Base-by-base conservation (phyloP, 2,797 vertebrate species). In the Propithecus perrieri region DNA sequence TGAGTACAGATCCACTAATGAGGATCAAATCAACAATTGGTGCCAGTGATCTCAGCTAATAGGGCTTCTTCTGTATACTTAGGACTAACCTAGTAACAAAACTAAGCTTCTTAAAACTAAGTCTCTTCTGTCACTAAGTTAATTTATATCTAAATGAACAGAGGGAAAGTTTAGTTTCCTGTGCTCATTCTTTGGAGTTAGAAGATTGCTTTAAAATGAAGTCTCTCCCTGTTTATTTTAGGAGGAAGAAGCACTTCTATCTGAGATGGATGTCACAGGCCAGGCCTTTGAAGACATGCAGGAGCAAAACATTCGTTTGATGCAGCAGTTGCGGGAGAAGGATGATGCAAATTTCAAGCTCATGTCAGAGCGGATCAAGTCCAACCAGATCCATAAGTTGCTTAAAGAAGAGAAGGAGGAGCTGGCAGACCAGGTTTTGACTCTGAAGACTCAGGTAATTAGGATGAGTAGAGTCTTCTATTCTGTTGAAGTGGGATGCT, bases 281-380 rank as follows among this genome's bases (percentile, higher is more conserved):
- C 99, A 99, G 97, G 99, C 99, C 12, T 99, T 99, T 93, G 99
- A 99, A 97, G 99, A 99, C 94, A 99, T 99, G 99, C 99, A 99
- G 96, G 99, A 99, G 79, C 99, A 99, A 98, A 99, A 99, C 91
- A 99, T 99, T 41, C 99, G 99, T 13, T 96, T 99, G 92, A 99
- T 99, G 99, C 99, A 99, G 98, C 99, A 99, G 97, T 98, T 99
- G 88, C 93, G 99, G 55, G 99, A 99, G 97, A 99, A 99, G 93
- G 99, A 99, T 67, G 99, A 99, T 86, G 99, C 99, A 89, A 99
- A 99, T 97, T 99, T 99, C 98, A 99, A 99, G 96, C 98, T 99
- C 76, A 99, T 99, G 99, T 99, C 99, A 7, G 99, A 99, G 74
- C 98, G 99, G 18, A 99, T 99, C 97, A 99, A 99, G 95, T 99